phyloP scores from a whole-genome alignment of 2,113 vertebrate species.

The Pygoscelis antarcticus region DNA sequence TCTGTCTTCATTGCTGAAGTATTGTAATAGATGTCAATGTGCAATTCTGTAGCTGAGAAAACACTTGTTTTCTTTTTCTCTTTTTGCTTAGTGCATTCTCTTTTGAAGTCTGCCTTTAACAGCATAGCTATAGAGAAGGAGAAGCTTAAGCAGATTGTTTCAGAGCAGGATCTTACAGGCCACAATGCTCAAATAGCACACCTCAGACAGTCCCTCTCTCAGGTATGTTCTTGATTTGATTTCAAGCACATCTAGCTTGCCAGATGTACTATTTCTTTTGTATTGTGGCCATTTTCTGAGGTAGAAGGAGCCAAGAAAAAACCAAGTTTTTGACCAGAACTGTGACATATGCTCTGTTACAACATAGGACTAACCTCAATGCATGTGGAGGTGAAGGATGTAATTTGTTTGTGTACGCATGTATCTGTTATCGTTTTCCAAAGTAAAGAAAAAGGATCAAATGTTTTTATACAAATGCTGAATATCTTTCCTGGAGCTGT shows the following conservation, averaged over 20 bases:
- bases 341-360: background rate
- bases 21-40: background rate
- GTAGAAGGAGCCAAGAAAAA: background rate
- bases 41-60: background rate
- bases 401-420: background rate
- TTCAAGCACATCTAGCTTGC: background rate
- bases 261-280: background rate
- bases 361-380: background rate
- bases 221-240: constrained; percentile 79
- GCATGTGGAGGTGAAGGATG: background rate
- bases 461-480: background rate
- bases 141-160: constrained; percentile 95
- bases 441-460: background rate
- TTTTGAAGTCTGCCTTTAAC: constrained; percentile 98
- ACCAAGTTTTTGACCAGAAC: background rate
- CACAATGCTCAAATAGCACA: constrained; percentile 87
- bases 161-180: constrained; percentile 89
- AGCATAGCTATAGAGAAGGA: constrained; percentile 99
- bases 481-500: background rate
- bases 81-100: constrained; percentile 87
- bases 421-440: background rate
- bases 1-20: background rate
- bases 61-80: background rate
- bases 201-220: constrained; percentile 94
- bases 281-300: background rate